phyloP scores from a whole-genome alignment of 2,113 vertebrate species.

The Fregetta grallaria region DNA sequence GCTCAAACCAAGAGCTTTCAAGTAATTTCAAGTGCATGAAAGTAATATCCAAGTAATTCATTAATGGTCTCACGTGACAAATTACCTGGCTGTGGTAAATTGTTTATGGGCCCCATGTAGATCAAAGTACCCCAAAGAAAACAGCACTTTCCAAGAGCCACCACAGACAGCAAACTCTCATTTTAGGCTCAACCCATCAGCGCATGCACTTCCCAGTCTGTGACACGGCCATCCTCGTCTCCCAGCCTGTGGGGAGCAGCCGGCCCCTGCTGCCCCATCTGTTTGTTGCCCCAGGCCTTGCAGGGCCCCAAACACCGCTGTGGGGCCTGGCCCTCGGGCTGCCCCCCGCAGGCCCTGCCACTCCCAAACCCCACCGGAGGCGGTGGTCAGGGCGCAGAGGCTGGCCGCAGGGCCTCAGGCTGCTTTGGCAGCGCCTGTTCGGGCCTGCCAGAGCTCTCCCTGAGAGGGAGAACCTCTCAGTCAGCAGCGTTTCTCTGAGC shows the following conservation, averaged over 20 bases:
- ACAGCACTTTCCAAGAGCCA: neutral
- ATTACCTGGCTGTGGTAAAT: neutral
- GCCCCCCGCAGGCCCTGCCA: too few species aligned
- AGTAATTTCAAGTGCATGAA: neutral
- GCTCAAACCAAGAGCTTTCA: neutral
- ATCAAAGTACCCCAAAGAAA: neutral
- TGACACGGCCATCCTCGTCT: fast-evolving
- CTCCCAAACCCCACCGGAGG: fast-evolving
- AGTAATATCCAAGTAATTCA: neutral
- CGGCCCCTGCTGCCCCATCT: fast-evolving
- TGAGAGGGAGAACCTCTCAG: neutral
- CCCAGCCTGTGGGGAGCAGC: neutral
- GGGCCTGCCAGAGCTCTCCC: neutral
- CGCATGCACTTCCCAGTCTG: fast-evolving
- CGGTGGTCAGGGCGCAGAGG: fast-evolving
- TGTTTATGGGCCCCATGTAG: neutral
- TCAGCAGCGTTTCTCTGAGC: neutral
- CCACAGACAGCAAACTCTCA: neutral
- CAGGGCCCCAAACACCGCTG: fast-evolving
- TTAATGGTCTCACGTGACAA: neutral
- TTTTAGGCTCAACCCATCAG: neutral
- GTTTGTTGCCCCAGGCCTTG: neutral
- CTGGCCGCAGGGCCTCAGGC: fast-evolving
- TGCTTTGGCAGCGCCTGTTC: neutral
- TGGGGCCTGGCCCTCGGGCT: neutral